phyloP scores from a whole-genome alignment of 2,797 vertebrate species.

The Pagetopsis macropterus region DNA sequence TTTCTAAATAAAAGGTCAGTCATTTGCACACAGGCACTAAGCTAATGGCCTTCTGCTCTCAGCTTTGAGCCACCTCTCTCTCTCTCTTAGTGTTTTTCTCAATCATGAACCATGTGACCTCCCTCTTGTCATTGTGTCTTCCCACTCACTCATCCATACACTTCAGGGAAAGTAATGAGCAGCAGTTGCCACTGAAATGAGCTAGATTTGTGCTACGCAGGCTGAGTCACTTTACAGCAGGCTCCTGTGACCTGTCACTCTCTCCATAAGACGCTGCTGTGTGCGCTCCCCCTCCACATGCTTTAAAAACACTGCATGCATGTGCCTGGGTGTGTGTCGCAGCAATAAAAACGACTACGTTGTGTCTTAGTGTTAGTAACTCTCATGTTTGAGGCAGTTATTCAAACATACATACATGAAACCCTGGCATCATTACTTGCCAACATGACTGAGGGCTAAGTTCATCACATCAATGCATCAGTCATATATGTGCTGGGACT shows the following conservation, averaged over 20 bases:
- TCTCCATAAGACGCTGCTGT: conserved; percentile 27
- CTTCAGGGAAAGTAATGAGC: conserved; percentile 36
- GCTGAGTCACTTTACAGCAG: conserved; percentile 63
- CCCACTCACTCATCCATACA: conserved; percentile 48
- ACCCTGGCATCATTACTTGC: background rate
- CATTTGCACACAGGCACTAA: background rate
- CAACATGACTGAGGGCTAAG: conserved; percentile 11
- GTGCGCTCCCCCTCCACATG: conserved; percentile 22
- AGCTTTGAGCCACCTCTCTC: background rate
- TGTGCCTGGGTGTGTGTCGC: background rate
- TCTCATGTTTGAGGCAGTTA: background rate
- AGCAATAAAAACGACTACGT: background rate
- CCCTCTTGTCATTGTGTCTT: conserved; percentile 19
- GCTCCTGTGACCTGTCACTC: conserved; percentile 59
- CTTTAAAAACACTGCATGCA: conserved; percentile 29
- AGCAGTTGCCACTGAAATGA: conserved; percentile 46
- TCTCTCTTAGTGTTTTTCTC: conserved; percentile 26
- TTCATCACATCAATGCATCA: conserved; percentile 27
- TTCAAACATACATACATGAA: background rate
- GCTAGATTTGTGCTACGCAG: conserved; percentile 45
- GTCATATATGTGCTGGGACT: conserved; percentile 9
- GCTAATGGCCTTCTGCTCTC: background rate
- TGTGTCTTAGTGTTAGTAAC: background rate
- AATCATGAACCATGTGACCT: conserved; percentile 15
- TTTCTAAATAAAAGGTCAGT: background rate